These are phyloP conservation scores for Passerina amoena DNA, from an alignment of 2,113 vertebrate genomes.

Conservation along the genomic window DNA sequence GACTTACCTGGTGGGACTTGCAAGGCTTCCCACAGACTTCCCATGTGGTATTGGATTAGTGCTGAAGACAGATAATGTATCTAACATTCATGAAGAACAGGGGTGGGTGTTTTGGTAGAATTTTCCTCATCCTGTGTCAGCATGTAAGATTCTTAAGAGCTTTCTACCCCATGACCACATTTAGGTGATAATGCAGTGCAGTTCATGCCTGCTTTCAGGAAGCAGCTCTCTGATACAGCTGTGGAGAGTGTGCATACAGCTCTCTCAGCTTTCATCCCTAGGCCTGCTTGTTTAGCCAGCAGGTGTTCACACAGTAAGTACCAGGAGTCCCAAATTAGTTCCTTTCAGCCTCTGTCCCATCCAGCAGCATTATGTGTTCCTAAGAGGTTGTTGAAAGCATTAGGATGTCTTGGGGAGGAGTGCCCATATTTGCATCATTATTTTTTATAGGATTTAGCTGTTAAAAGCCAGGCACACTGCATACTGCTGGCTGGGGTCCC, in stretches of 20 bases:
- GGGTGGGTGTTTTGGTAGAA: not conserved
- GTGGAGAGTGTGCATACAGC: not conserved
- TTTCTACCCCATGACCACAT: not conserved
- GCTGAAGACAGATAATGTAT: not conserved
- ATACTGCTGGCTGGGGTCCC: slow-evolving; percentile 25
- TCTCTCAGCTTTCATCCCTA: not conserved
- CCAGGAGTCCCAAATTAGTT: not conserved
- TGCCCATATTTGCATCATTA: not conserved
- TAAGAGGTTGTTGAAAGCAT: slow-evolving; percentile 12
- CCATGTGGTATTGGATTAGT: not conserved
- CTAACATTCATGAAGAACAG: not conserved
- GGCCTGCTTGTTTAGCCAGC: not conserved
- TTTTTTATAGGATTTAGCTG: slow-evolving; percentile 40
- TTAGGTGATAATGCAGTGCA: not conserved
- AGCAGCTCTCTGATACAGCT: not conserved
- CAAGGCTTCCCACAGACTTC: not conserved
- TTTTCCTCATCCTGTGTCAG: not conserved
- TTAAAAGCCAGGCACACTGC: not conserved
- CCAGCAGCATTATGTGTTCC: not conserved
- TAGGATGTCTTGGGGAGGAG: not conserved
- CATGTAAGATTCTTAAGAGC: not conserved
- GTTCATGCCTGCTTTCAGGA: not conserved
- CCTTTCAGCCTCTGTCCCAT: not conserved
- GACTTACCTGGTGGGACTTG: not conserved
- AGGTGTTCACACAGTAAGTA: not conserved